Evolutionary conservation across 1,140 invertebrate species (phyloP).

Genomic region (Mya arenaria): DNA sequence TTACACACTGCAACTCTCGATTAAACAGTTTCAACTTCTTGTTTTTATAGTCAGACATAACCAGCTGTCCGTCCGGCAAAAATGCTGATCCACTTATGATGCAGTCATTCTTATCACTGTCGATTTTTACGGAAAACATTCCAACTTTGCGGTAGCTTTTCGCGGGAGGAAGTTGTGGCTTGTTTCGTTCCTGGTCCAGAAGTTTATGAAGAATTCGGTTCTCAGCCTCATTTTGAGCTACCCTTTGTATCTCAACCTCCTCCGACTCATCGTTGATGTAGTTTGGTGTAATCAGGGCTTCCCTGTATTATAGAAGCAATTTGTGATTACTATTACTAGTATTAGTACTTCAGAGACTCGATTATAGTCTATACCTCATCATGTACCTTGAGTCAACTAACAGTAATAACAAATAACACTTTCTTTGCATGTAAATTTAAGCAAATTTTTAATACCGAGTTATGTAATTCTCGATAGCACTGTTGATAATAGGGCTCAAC

Average conservation of each 20-base stretch:
- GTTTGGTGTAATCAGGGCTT: not conserved
- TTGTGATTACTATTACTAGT: no score
- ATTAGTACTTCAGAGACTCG: no score
- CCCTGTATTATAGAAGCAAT: no score
- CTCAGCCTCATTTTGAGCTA: constrained; percentile 26
- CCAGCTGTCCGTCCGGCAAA: constrained; percentile 9
- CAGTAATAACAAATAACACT: no score
- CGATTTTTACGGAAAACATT: not conserved
- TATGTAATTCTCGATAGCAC: no score
- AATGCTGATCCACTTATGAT: constrained; percentile 9
- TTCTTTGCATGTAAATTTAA: no score
- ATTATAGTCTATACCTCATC: no score
- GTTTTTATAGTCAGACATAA: constrained; percentile 23
- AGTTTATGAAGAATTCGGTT: constrained; percentile 21
- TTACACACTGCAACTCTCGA: constrained; percentile 6
- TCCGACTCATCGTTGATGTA: constrained; percentile 24
- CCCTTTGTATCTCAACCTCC: not conserved
- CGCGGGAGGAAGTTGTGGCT: not conserved
- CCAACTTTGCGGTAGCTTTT: constrained; percentile 19
- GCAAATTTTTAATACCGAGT: no score
- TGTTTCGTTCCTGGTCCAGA: not conserved
- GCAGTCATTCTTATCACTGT: constrained; percentile 24
- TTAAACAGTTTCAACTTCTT: constrained; percentile 23
- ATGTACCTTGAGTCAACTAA: no score
- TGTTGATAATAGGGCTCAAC: no score